Evolutionary conservation across 2,888 invertebrate genomes (phyloP).

Genomic region (Polyommatus iphigenia): DNA sequence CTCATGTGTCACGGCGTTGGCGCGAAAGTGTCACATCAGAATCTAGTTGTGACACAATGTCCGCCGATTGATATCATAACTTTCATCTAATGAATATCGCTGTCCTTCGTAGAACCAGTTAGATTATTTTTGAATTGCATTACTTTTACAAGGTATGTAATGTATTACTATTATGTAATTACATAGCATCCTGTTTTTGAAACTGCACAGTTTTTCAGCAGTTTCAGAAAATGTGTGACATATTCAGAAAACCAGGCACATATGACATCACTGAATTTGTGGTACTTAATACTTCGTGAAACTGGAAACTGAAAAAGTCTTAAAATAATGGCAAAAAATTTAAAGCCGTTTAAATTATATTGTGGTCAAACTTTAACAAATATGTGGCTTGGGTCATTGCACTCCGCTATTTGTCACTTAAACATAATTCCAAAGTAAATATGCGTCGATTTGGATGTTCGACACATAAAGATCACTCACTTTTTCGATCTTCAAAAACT

Average conservation of each 20-base stretch:
- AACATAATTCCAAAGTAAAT: slow-evolving; percentile 10
- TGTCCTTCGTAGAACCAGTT: slow-evolving; percentile 2
- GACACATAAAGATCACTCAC: not conserved
- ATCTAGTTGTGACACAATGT: slow-evolving; percentile 22
- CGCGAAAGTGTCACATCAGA: slow-evolving; percentile 28
- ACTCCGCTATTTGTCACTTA: not conserved
- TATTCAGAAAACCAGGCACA: too few species aligned
- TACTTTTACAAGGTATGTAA: too few species aligned
- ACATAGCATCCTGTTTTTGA: not conserved
- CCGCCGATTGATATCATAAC: not conserved
- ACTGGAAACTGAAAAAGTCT: too few species aligned
- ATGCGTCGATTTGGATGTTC: not conserved
- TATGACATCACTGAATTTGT: too few species aligned
- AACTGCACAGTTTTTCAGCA: too few species aligned
- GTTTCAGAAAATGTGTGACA: too few species aligned
- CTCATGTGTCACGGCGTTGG: slow-evolving; percentile 4
- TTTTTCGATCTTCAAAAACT: not conserved
- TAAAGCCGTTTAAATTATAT: too few species aligned
- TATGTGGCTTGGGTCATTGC: slow-evolving; percentile 6
- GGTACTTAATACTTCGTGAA: too few species aligned
- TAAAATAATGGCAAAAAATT: too few species aligned
- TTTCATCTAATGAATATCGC: not conserved
- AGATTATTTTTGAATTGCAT: not conserved
- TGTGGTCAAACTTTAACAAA: not conserved
- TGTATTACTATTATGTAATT: not conserved